Percentiles rank a stretch among this genome's conserved stretches.
Conservation (phyloP, 2,888 invertebrate genomes). For the Sesamia inferens region DNA sequence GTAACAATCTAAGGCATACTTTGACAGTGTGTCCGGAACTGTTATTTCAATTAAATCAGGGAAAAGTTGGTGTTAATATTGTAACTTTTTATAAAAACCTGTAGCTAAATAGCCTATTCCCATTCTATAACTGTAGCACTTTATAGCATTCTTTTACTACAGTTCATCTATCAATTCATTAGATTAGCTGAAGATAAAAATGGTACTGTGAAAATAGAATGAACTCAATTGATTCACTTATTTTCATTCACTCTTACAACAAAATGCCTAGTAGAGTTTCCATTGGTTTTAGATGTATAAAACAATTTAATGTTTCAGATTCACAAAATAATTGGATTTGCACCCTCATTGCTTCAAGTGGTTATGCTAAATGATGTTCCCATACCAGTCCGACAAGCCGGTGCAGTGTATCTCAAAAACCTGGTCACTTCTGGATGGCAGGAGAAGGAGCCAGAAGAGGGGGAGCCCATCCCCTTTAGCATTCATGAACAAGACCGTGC, state of each 20-base stretch:
- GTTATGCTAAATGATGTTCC: slow-evolving; percentile 97
- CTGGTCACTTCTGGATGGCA: slow-evolving; percentile 97
- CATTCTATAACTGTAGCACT: no score
- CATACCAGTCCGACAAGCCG: slow-evolving; percentile 98
- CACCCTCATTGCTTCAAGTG: slow-evolving; percentile 97
- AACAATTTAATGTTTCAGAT: slow-evolving; percentile 75
- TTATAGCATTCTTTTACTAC: no score
- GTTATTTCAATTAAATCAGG: not conserved
- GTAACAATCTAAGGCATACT: not conserved
- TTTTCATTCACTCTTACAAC: not conserved
- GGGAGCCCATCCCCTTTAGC: slow-evolving; percentile 94
- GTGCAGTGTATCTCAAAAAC: slow-evolving; percentile 99
- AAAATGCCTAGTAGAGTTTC: not conserved
- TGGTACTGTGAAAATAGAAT: not conserved
- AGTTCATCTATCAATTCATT: no score
- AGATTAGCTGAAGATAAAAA: no score
- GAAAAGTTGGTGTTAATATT: not conserved
- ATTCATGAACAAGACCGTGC: slow-evolving; percentile 99
- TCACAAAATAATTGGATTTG: slow-evolving; percentile 97
- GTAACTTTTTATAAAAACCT: not conserved
- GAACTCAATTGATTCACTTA: not conserved
- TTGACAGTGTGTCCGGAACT: not conserved
- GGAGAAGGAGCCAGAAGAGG: slow-evolving; percentile 93
- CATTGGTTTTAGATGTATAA: slow-evolving; percentile 3
- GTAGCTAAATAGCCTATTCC: no score